Base-by-base conservation (phyloP, 2,797 vertebrate genomes). In the Myripristis jacobus region DNA sequence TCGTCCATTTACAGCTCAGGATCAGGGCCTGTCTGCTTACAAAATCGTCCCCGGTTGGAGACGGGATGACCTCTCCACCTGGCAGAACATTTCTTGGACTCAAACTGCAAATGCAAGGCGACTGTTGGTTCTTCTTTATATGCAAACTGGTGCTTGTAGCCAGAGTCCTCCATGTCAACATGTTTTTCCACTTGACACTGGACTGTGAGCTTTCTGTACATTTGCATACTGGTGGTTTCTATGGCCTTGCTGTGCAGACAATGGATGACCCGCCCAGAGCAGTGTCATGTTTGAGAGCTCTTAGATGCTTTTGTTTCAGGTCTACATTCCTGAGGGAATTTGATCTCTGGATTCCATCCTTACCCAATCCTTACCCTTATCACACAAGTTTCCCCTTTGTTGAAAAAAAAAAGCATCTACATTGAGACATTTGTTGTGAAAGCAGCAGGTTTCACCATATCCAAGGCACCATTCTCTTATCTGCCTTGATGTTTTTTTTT, bases 191-290 rank as follows among this genome's bases (percentile, higher is more conserved):
- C 0, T 2, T 56, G 58, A 62, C 13, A 36, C 54, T 31, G 36
- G 19, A 24, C 16, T 44, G 4, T 12, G 34, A 16, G 8, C 11
- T 19, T 27, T 12, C 15, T 22, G 43, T 1, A 41, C 0, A 65
- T 78, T 58, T 75, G 62, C 60, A 64, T 50, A 12, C 7, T 21
- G 41, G 51, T 60, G 77, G 48, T 79, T 70, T 69, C 48, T 18
- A 3, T 79, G 58, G 68, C 57, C 10, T 19, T 10, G 25, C 21
- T 18, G 1, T 27, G 12, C 18, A 56, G 44, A 36, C 22, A 19
- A 10, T 8, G 2, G 56, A 41, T 16, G 12, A 57, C 36, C 6
- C 24, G 3, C 47, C 56, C 47, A 63, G 34, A 34, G 9, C 18
- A 57, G 1, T 16, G 22, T 46, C 41, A 41, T 25, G 5, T 55